These are phyloP conservation scores for Misgurnus mizolepis DNA, from an alignment of 2,113 vertebrate species.

Conservation along the genomic window DNA sequence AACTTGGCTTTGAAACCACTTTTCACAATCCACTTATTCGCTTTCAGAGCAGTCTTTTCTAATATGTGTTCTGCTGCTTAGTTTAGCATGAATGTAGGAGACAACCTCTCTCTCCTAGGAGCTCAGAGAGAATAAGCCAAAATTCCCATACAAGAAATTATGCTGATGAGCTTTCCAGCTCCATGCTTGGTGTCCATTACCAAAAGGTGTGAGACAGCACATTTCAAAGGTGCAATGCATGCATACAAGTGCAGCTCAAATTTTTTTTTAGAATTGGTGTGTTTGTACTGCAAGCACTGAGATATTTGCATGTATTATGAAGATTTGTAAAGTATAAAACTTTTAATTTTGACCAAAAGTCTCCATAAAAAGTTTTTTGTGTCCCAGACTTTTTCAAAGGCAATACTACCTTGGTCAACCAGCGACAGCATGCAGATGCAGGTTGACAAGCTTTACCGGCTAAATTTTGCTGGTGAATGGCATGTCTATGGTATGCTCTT, in stretches of 20 bases:
- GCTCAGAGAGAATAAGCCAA: constrained; percentile 39
- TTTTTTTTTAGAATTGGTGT: background rate
- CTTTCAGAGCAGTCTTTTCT: constrained; percentile 17
- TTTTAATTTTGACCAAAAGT: too few species aligned
- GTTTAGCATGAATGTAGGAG: constrained; percentile 34
- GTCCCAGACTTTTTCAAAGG: too few species aligned
- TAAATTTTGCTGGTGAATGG: too few species aligned
- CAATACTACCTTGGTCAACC: too few species aligned
- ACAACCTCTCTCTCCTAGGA: constrained; percentile 34
- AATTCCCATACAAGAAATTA: constrained; percentile 35
- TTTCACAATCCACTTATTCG: constrained; percentile 30
- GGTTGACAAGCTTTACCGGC: too few species aligned
- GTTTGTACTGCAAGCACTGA: too few species aligned
- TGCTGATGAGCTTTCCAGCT: constrained; percentile 52
- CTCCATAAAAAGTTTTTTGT: too few species aligned
- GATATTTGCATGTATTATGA: too few species aligned
- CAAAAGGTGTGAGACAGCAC: background rate
- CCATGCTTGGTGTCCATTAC: constrained; percentile 16
- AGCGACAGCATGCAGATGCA: too few species aligned
- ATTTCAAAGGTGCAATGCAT: background rate
- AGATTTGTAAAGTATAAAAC: too few species aligned
- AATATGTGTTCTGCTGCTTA: constrained; percentile 9
- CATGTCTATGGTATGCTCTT: too few species aligned
- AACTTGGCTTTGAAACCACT: constrained; percentile 41
- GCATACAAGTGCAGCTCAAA: background rate